Conservation (phyloP, 2,888 invertebrate genomes). For the Spisula solida region DNA sequence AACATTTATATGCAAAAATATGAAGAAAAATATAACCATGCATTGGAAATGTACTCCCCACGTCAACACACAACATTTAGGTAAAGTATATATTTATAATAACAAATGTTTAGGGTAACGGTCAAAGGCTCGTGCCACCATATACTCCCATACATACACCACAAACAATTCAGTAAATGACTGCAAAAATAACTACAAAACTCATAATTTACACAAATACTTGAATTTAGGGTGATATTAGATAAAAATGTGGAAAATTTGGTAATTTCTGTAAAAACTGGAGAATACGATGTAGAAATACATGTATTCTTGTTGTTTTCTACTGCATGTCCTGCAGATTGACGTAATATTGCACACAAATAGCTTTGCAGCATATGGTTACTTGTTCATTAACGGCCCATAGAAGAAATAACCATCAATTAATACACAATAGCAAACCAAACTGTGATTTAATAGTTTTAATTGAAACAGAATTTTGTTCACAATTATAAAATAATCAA, state of each 20-base stretch:
- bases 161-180: slow-evolving; percentile 11
- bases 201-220: slow-evolving; percentile 7
- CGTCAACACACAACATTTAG: not conserved
- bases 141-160: not conserved
- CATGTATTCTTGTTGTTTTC: not conserved
- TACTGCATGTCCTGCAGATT: not conserved
- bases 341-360: not conserved
- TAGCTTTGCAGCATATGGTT: not conserved
- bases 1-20: slow-evolving; percentile 28
- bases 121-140: slow-evolving; percentile 16
- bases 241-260: not conserved
- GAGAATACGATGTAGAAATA: not conserved
- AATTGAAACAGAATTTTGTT: not conserved
- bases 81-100: slow-evolving; percentile 5
- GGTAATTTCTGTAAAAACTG: not conserved
- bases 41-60: slow-evolving; percentile 23
- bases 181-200: slow-evolving; percentile 11
- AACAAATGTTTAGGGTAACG: slow-evolving; percentile 21
- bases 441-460: not conserved
- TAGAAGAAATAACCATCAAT: not conserved
- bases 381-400: not conserved
- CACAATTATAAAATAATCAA: no score
- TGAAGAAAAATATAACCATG: slow-evolving; percentile 28
- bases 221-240: not conserved
- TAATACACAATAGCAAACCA: not conserved